Evolutionary conservation across 2,113 vertebrate species (phyloP).

Genomic region (Poeciliopsis occidentalis): DNA sequence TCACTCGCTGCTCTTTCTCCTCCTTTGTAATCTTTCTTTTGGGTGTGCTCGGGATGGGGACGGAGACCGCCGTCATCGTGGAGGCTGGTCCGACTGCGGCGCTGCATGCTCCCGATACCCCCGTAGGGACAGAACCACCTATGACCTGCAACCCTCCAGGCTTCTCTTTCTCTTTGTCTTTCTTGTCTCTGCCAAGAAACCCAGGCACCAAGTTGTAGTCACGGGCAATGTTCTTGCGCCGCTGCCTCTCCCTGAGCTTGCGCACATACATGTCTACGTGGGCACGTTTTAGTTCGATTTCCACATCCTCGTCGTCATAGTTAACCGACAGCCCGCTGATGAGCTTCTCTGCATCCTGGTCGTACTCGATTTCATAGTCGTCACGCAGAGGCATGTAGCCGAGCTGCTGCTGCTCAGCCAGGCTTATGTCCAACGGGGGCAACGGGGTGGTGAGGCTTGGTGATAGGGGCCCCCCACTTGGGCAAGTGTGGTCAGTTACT

Average conservation of each 20-base stretch:
- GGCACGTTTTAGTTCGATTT: slow-evolving; percentile 94
- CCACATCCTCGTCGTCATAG: slow-evolving; percentile 96
- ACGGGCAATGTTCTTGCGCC: slow-evolving; percentile 93
- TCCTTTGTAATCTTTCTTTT: slow-evolving; percentile 94
- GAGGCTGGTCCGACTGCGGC: slow-evolving; percentile 23
- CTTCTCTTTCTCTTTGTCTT: slow-evolving; percentile 88
- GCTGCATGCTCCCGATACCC: slow-evolving; percentile 9
- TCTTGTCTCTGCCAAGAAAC: slow-evolving; percentile 92
- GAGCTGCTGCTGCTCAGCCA: slow-evolving; percentile 94
- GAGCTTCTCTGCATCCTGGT: slow-evolving; percentile 95
- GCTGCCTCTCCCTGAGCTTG: slow-evolving; percentile 91
- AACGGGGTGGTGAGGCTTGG: slow-evolving; percentile 94
- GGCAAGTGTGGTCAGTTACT: slow-evolving; percentile 97
- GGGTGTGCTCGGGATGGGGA: slow-evolving; percentile 55
- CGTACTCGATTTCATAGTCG: slow-evolving; percentile 97
- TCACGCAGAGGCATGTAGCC: slow-evolving; percentile 98
- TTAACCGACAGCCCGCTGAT: slow-evolving; percentile 96
- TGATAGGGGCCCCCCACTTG: slow-evolving; percentile 89
- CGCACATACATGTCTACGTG: slow-evolving; percentile 99
- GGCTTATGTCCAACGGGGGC: slow-evolving; percentile 89
- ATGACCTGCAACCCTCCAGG: slow-evolving; percentile 32
- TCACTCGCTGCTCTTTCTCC: slow-evolving; percentile 90
- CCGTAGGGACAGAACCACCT: slow-evolving; percentile 16
- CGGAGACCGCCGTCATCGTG: slow-evolving; percentile 22
- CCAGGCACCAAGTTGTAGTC: slow-evolving; percentile 93